These are phyloP conservation scores for Drosophila falleni DNA, from an alignment of 2,888 invertebrate genomes.

Conservation along the genomic window DNA sequence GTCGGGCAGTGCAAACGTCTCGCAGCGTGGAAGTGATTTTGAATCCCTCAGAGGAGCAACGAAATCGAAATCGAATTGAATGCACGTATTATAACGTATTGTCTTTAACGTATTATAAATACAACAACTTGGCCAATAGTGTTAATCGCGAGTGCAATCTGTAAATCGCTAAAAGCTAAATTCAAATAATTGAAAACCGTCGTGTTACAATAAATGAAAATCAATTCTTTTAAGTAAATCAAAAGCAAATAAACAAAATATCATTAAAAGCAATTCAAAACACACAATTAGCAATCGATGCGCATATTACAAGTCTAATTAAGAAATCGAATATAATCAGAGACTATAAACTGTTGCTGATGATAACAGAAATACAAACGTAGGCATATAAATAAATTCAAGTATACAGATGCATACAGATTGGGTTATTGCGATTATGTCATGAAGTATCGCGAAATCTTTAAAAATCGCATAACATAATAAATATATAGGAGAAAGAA, in stretches of 20 bases:
- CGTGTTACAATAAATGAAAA: constrained; percentile 23
- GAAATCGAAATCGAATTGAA: constrained; percentile 30
- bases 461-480: constrained; percentile 21
- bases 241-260: constrained; percentile 24
- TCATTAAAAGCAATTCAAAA: constrained; percentile 8
- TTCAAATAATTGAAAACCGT: constrained; percentile 39
- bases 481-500: constrained; percentile 16
- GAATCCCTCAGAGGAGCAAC: constrained; percentile 33
- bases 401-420: constrained; percentile 11
- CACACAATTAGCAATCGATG: constrained; percentile 18
- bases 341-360: constrained; percentile 47
- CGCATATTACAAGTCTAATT: constrained; percentile 13
- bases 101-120: constrained; percentile 40
- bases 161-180: constrained; percentile 39
- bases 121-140: constrained; percentile 43
- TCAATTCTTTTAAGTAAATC: constrained; percentile 16
- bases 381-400: not conserved
- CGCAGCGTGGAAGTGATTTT: constrained; percentile 36
- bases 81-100: constrained; percentile 38
- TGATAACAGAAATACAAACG: constrained; percentile 23
- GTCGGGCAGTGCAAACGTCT: constrained; percentile 55
- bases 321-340: constrained; percentile 40
- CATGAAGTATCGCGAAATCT: constrained; percentile 56
- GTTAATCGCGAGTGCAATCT: constrained; percentile 45
- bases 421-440: constrained; percentile 61